These are phyloP conservation scores for Zeus faber DNA, from an alignment of 2,113 vertebrate species.

Conservation along the genomic window DNA sequence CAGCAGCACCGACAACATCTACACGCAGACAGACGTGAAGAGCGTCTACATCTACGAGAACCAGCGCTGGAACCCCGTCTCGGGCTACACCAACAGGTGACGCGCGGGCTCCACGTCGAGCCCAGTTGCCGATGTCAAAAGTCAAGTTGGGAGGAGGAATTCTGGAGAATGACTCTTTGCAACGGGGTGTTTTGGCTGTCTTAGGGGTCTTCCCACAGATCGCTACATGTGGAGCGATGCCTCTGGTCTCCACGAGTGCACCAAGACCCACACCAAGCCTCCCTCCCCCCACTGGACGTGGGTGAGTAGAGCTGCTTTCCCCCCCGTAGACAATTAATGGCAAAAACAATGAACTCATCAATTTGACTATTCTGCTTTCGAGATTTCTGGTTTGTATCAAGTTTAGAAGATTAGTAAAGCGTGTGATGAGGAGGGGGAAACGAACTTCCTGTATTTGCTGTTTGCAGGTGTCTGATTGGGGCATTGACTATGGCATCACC, in stretches of 20 bases:
- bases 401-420: background rate
- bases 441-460: background rate
- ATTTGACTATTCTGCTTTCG: background rate
- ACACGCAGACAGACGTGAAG: constrained; percentile 88
- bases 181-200: constrained; percentile 13
- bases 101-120: no score
- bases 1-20: constrained; percentile 86
- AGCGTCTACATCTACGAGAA: constrained; percentile 94
- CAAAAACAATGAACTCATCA: constrained; percentile 13
- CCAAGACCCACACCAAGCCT: constrained; percentile 86
- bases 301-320: no score
- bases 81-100: constrained; percentile 91
- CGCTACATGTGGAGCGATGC: constrained; percentile 98
- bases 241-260: constrained; percentile 89
- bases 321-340: constrained; percentile 11
- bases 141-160: no score
- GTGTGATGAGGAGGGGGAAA: background rate
- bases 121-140: no score
- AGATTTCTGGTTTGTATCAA: background rate
- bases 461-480: constrained; percentile 89
- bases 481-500: constrained; percentile 81
- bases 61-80: constrained; percentile 96
- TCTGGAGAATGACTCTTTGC: background rate
- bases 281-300: constrained; percentile 93
- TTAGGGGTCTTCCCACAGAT: constrained; percentile 94